Percentiles rank a stretch among this genome's conserved stretches.
These are phyloP conservation scores for Falco rusticolus DNA, from an alignment of 2,797 vertebrate species.

Conservation along the genomic window DNA sequence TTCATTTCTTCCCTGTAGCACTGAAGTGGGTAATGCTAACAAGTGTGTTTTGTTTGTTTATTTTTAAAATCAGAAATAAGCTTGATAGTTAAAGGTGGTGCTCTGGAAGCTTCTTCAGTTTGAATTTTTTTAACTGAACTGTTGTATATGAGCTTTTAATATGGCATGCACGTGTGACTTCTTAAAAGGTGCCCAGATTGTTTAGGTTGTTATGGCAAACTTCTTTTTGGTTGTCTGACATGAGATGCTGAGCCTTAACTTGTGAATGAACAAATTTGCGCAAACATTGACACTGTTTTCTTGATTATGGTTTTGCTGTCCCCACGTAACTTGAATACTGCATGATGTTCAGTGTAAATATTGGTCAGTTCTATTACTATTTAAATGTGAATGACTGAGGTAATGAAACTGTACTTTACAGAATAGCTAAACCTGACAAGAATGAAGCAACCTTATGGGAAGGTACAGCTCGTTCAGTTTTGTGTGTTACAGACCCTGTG, in stretches of 20 bases:
- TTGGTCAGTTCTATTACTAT: neutral
- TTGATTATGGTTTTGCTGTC: neutral
- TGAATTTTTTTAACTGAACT: neutral
- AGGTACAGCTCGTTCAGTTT: neutral
- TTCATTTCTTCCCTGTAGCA: neutral
- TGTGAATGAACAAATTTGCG: accelerated
- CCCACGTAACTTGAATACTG: neutral
- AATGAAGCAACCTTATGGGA: neutral
- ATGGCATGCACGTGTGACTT: neutral
- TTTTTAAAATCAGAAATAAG: neutral
- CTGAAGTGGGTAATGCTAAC: neutral
- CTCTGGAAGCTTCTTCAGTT: neutral
- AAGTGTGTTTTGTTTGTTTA: neutral
- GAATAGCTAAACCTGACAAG: neutral
- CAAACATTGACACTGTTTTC: neutral
- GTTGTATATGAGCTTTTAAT: neutral
- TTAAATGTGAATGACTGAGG: neutral
- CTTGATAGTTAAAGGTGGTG: neutral
- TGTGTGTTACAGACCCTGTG: neutral
- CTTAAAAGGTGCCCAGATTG: neutral
- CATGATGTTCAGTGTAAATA: neutral
- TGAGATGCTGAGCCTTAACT: neutral
- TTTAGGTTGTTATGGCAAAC: neutral
- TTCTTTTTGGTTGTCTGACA: neutral
- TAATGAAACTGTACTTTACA: neutral